Conservation (phyloP, 2,113 vertebrate genomes). For the Podocnemis expansa region DNA sequence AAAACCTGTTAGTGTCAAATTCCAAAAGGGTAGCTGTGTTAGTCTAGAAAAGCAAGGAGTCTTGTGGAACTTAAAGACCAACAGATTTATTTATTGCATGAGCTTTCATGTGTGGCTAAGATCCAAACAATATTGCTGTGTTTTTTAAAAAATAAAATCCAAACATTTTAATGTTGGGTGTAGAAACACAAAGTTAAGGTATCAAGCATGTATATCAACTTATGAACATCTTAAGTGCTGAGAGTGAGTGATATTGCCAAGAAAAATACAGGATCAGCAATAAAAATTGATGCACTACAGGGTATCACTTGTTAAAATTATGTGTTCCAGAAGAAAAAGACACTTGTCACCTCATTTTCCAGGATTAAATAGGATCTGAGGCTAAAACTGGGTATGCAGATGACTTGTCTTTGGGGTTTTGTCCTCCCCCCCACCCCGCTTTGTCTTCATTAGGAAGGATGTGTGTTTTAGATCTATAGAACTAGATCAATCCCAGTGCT, state of each 20-base stretch:
- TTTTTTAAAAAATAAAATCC: not conserved
- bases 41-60: too few species aligned
- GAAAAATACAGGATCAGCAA: not conserved
- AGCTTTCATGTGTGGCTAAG: not conserved
- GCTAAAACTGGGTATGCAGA: not conserved
- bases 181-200: not conserved
- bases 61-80: too few species aligned
- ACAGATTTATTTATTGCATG: too few species aligned
- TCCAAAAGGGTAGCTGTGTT: too few species aligned
- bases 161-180: not conserved
- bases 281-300: not conserved
- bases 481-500: not conserved
- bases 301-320: rapidly evolving
- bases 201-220: not conserved
- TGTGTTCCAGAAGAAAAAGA: not conserved
- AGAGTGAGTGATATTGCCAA: not conserved
- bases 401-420: too few species aligned
- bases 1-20: too few species aligned
- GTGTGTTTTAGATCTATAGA: not conserved
- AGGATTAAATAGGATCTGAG: not conserved
- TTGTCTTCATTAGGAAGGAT: not conserved
- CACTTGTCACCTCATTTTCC: not conserved
- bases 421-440: too few species aligned
- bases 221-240: not conserved
- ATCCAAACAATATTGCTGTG: not conserved